Percentiles rank a stretch among this genome's conserved stretches.
Conservation (phyloP, 2,797 vertebrate genomes). For the Xiphophorus birchmanni region DNA sequence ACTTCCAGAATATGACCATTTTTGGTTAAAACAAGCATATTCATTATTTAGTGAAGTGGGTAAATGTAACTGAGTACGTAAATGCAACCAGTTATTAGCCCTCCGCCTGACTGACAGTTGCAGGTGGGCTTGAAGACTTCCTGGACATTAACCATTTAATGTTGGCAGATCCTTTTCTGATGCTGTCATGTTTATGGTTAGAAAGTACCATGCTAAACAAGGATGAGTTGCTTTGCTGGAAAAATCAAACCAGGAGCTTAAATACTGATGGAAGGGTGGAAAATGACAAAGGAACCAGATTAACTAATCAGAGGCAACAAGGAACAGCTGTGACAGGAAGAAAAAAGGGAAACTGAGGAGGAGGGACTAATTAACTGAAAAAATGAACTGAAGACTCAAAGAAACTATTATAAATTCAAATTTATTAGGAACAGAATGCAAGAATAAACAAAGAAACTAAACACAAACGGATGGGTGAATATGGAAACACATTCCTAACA, state of each 20-base stretch:
- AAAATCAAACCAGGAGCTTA: neutral
- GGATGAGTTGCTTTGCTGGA: neutral
- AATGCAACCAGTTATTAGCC: neutral
- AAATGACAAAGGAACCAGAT: neutral
- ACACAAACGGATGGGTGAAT: neutral
- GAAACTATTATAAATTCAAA: neutral
- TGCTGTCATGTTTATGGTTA: neutral
- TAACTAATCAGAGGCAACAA: neutral
- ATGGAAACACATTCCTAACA: neutral
- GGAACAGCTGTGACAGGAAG: neutral
- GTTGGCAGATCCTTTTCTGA: slow-evolving; percentile 39
- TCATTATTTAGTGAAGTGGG: neutral
- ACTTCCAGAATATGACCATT: neutral
- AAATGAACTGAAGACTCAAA: neutral
- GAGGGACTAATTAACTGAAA: neutral
- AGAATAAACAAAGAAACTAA: neutral
- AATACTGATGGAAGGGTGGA: neutral
- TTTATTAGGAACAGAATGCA: neutral
- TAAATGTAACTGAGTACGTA: neutral
- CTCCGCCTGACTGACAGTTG: slow-evolving; percentile 12
- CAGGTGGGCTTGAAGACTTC: slow-evolving; percentile 33
- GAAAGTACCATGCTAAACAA: neutral
- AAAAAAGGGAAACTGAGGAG: neutral
- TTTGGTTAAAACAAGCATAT: neutral
- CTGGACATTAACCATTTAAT: slow-evolving; percentile 42